These are phyloP conservation scores for Tiliacea citrago DNA, from an alignment of 2,888 invertebrate genomes.

Conservation along the genomic window DNA sequence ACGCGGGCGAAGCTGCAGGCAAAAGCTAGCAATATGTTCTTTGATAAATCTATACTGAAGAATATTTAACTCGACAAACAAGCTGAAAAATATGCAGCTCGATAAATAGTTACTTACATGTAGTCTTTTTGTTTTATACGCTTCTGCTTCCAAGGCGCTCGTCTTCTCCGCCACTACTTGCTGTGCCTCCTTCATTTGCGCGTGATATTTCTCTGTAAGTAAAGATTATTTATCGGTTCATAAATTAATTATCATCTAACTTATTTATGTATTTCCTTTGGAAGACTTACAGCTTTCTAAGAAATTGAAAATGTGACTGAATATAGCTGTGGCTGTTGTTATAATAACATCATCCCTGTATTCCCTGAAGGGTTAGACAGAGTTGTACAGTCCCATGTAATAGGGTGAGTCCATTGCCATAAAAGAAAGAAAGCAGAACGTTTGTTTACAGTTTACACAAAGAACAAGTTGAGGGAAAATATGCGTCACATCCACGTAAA, in stretches of 20 bases:
- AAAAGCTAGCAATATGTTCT: not conserved
- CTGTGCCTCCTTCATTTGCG: conserved; percentile 99
- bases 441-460: too few species aligned
- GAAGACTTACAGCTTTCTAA: too few species aligned
- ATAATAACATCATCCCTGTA: not conserved
- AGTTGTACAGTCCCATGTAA: not conserved
- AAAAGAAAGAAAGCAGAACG: too few species aligned
- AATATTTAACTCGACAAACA: not conserved
- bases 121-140: conserved; percentile 98
- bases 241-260: not conserved
- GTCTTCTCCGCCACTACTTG: conserved; percentile 99
- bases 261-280: not conserved
- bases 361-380: not conserved
- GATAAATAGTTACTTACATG: conserved; percentile 90
- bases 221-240: not conserved
- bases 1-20: not conserved
- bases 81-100: not conserved
- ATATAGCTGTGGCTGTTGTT: too few species aligned
- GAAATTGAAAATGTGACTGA: too few species aligned
- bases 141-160: conserved; percentile 98
- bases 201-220: conserved; percentile 97
- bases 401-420: not conserved
- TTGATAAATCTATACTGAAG: too few species aligned
- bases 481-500: too few species aligned
- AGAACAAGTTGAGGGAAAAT: too few species aligned